A percentile compares a stretch with the other conserved stretches of the same genome.
These are phyloP conservation scores for Eulemur albifrons DNA, from an alignment of 2,797 vertebrate genomes.

Conservation along the genomic window DNA sequence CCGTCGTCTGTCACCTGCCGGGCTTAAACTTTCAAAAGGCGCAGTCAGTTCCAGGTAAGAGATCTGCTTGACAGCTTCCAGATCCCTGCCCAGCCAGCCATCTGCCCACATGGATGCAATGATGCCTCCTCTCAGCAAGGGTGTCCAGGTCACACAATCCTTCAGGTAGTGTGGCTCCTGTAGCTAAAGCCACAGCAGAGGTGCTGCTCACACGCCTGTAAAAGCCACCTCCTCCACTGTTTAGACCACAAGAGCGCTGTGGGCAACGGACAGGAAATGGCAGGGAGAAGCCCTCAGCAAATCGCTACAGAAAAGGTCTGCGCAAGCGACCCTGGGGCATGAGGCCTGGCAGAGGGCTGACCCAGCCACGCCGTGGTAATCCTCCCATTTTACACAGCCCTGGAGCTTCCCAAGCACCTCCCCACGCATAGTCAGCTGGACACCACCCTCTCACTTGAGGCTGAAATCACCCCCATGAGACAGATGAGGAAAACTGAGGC, in stretches of 20 bases:
- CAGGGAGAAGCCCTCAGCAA: not conserved
- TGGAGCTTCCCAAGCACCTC: not conserved
- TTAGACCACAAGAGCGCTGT: not conserved
- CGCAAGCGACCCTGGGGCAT: not conserved
- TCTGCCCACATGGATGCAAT: not conserved
- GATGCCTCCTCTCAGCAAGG: not conserved
- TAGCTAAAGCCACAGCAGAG: not conserved
- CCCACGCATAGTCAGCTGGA: fast-evolving
- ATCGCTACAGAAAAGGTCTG: not conserved
- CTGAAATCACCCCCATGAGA: not conserved
- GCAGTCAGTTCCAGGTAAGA: not conserved
- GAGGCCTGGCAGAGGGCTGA: not conserved
- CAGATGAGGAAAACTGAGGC: not conserved
- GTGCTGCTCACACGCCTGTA: not conserved
- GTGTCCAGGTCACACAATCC: not conserved
- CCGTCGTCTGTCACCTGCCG: not conserved
- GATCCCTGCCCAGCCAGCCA: not conserved
- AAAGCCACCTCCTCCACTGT: not conserved
- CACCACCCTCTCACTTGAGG: not conserved
- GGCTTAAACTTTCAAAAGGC: not conserved
- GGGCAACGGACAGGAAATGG: not conserved
- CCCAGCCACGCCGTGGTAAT: not conserved
- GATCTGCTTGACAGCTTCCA: not conserved
- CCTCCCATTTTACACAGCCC: not conserved
- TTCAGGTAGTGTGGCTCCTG: not conserved